Evolutionary conservation across 2,888 invertebrate genomes (phyloP).

Genomic region (Leucophora obtusa): DNA sequence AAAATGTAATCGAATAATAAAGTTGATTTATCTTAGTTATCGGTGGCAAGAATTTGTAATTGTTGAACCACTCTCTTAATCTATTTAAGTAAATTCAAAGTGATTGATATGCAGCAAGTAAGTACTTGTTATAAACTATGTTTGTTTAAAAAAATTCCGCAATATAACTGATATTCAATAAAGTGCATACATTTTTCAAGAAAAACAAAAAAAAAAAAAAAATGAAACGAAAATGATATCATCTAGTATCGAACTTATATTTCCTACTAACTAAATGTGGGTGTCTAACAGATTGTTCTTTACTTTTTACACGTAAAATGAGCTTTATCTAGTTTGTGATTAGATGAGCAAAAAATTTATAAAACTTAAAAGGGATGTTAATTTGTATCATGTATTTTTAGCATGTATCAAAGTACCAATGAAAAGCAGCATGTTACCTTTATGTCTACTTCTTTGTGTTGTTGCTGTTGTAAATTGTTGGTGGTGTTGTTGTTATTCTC

Average conservation of each 20-base stretch:
- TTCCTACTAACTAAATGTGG: slow-evolving; percentile 15
- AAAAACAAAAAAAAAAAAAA: not conserved
- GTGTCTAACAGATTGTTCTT: slow-evolving; percentile 13
- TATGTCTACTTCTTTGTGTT: not conserved
- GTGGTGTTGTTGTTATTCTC: slow-evolving; percentile 1
- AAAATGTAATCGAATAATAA: too few species aligned
- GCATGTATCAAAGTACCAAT: slow-evolving; percentile 20
- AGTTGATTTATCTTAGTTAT: too few species aligned
- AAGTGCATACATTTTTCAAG: not conserved
- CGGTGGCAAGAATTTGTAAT: too few species aligned
- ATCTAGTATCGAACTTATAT: slow-evolving; percentile 27
- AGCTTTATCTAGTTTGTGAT: not conserved
- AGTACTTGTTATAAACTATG: not conserved
- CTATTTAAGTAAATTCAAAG: not conserved
- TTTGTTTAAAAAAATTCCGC: not conserved
- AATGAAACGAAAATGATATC: slow-evolving; percentile 29
- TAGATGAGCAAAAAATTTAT: not conserved
- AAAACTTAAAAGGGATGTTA: slow-evolving; percentile 34
- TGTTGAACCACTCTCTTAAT: too few species aligned
- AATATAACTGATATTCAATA: slow-evolving; percentile 2
- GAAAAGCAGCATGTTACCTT: slow-evolving; percentile 39
- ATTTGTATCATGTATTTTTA: slow-evolving; percentile 26
- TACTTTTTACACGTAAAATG: slow-evolving; percentile 9
- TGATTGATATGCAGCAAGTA: not conserved
- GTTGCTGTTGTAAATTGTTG: not conserved